Evolutionary conservation across 2,888 invertebrate genomes (phyloP), one percentile per base, ranked within the genome.

Genomic region (Eutolmus rufibarbis): DNA sequence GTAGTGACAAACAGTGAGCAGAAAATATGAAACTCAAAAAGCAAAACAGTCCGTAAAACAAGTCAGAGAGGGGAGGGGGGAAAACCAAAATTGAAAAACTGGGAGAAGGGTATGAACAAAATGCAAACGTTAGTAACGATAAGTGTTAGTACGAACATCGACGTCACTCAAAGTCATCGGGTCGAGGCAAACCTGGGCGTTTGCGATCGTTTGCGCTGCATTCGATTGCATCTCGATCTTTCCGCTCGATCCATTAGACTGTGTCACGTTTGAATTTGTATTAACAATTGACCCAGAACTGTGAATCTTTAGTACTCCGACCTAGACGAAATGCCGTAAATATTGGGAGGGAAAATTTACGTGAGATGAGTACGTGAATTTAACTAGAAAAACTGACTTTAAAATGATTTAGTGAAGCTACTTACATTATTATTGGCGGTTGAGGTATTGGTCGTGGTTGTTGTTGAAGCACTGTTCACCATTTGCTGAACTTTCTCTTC

Each of bases 121-220:
- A 86, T 84, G 57, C 76, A 43, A 57, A 79, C 19, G 56, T 86
- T 86, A 77, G 76, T 86, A 77, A 51, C 56, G 56, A 77, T 51
- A 37, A 74, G 40, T 88, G 90, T 91, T 91, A 91, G 92, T 93
- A 94, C 95, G 93, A 95, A 96, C 96, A 94, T 96, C 96, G 91
- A 95, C 95, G 92, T 96, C 96, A 89, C 94, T 93, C 90, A 94
- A 95, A 91, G 95, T 94, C 95, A 96, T 95, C 94, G 95, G 95
- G 92, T 95, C 96, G 93, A 96, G 95, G 96, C 96, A 96, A 93
- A 96, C 95, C 94, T 96, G 96, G 91, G 95, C 94, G 91, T 94
- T 92, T 90, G 92, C 91, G 88, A 92, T 91, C 88, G 91, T 91
- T 90, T 92, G 92, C 87, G 91, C 89, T 88, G 89, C 77, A 81